Evolutionary conservation across 2,888 invertebrate genomes (phyloP).

Genomic region (Diarsia mendica): DNA sequence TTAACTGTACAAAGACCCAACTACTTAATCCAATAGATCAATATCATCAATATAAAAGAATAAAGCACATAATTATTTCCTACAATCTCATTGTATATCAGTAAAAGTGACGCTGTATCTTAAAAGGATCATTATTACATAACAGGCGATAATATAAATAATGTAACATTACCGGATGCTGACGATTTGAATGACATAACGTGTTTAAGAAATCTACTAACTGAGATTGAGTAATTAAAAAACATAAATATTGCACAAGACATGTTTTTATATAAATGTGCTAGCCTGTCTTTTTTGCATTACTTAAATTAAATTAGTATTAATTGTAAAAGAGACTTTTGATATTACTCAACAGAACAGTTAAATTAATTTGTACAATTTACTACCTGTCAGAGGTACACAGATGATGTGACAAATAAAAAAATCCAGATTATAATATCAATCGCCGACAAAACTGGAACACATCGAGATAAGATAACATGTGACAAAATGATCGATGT

Average conservation of each 20-base stretch:
- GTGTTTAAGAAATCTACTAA: conserved; percentile 48
- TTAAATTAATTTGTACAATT: conserved; percentile 1
- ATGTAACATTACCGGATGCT: conserved; percentile 61
- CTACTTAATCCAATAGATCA: conserved; percentile 45
- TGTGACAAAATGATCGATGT: conserved; percentile 56
- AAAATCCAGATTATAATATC: conserved; percentile 36
- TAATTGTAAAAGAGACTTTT: conserved; percentile 2
- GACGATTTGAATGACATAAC: conserved; percentile 58
- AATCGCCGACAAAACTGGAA: conserved; percentile 39
- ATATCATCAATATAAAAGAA: conserved; percentile 53
- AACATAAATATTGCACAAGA: conserved; percentile 45
- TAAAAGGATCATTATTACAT: conserved; percentile 71
- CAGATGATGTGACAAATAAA: conserved; percentile 19
- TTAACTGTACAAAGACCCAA: conserved; percentile 22
- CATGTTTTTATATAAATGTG: conserved; percentile 20
- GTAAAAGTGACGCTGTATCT: conserved; percentile 66
- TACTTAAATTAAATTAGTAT: conserved; percentile 8
- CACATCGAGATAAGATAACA: conserved; percentile 60
- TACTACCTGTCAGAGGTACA: neutral
- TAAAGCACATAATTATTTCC: conserved; percentile 55
- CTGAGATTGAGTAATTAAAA: conserved; percentile 49
- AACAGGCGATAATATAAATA: conserved; percentile 68
- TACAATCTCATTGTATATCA: conserved; percentile 58
- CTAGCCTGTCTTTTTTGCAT: neutral
- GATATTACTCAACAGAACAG: neutral